A percentile compares a stretch with the other conserved stretches of the same genome.
phyloP scores from a whole-genome alignment of 2,797 vertebrate species.

The Crax fasciolata region DNA sequence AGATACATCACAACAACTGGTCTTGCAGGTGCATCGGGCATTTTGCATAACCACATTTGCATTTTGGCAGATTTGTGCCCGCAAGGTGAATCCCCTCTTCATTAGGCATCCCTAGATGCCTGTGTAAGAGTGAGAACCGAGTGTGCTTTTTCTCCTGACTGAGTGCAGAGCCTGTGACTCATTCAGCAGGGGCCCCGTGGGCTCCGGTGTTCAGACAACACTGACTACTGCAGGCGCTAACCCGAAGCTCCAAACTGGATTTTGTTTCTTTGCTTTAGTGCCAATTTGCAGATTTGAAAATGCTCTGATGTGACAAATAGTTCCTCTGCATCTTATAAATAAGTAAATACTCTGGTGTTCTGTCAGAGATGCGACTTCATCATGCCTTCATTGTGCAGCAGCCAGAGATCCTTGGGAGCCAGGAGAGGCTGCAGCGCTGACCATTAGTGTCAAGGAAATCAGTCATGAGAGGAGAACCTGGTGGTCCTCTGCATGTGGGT shows the following conservation, averaged over 20 bases:
- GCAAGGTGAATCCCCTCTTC: constrained; percentile 43
- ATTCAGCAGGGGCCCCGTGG: neutral
- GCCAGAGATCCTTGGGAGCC: neutral
- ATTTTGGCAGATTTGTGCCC: constrained; percentile 38
- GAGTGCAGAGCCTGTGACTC: neutral
- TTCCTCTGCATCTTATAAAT: neutral
- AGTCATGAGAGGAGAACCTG: neutral
- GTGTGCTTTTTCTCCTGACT: neutral
- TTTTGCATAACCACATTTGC: constrained; percentile 67
- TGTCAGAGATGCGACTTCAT: neutral
- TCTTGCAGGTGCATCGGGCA: neutral
- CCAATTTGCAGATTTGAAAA: neutral
- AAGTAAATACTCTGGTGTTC: accelerated
- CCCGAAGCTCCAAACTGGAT: neutral
- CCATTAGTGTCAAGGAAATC: neutral
- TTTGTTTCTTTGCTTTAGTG: neutral
- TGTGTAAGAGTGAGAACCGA: neutral
- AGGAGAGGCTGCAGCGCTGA: neutral
- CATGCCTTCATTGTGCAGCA: neutral
- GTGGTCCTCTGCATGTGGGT: neutral
- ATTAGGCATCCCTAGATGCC: constrained; percentile 10
- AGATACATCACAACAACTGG: neutral
- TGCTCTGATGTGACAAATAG: neutral
- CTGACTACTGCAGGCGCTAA: neutral
- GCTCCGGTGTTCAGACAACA: neutral